phyloP scores from a whole-genome alignment of 2,888 invertebrate genomes.

The Tipula helvola region DNA sequence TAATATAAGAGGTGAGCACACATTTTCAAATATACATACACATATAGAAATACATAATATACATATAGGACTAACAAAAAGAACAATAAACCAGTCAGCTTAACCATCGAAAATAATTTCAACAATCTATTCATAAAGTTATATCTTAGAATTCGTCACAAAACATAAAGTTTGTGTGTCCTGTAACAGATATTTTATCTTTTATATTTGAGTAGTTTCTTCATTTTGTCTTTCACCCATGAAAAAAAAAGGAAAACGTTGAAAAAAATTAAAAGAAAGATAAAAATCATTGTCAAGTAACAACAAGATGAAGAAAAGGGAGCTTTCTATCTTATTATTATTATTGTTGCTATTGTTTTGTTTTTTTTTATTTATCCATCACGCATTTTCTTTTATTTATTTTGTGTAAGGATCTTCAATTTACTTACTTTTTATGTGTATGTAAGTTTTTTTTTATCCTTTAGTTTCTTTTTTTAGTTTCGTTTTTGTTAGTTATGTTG shows the following conservation, averaged over 20 bases:
- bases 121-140: background rate
- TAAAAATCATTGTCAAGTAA: background rate
- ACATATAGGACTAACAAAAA: background rate
- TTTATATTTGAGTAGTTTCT: background rate
- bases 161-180: background rate
- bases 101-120: background rate
- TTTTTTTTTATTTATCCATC: background rate
- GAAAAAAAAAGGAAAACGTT: background rate
- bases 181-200: background rate
- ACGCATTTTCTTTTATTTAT: background rate
- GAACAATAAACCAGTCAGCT: background rate
- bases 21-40: background rate
- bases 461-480: background rate
- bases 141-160: background rate
- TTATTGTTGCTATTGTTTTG: background rate
- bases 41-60: background rate
- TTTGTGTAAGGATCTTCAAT: conserved; percentile 4
- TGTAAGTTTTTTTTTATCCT: background rate
- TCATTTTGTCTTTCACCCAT: background rate
- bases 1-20: background rate
- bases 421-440: background rate
- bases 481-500: background rate
- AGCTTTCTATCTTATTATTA: background rate
- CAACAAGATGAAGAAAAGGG: background rate
- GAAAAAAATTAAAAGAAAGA: background rate